Evolutionary conservation across 2,888 invertebrate species (phyloP), one percentile per base, ranked within the genome.

Genomic region (Amaurobius ferox): DNA sequence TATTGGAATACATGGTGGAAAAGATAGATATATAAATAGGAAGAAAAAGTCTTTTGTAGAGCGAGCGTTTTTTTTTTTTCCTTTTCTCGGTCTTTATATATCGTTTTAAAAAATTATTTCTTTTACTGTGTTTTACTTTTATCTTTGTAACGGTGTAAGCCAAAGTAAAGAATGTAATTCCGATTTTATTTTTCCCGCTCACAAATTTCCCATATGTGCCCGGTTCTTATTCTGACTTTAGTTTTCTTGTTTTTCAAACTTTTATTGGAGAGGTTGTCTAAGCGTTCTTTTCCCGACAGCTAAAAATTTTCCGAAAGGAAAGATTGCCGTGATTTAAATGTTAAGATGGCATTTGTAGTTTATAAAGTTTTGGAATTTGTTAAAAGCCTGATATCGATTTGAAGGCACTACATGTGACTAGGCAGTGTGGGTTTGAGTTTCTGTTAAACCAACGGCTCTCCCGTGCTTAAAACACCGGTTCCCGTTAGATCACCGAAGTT

Each of bases 21-120:
- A 61, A 85, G 70, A 80, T 80, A 67, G 40, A 81, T 85, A 77
- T 77, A 78, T 71, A 77, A 67, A 77, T 32, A 68, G 32, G 19
- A 62, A 29, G 74, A 74, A 62, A 81, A 68, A 74, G 74, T 70
- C 68, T 80, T 62, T 32, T 55, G 55, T 55, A 23, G 23, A 55
- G 55, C 1, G 55, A 55, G 23, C 23, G 2, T 55, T 55, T 55
- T 79, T 40, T 62, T 61, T 39, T 3, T 23, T 39, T 64, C n/a
- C 3, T 44, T 19, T 26, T 44, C 35, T 19, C 67, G 61, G 39
- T 66, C 44, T 76, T n/a, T 30, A 39, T 32, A 40, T 61, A 28
- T 23, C 11, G 64, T 64, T 64, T 64, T 64, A 30, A 64, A 55
- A 44, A 44, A 44, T 44, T 16, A 23, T 55, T 55, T 55, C 23